Base-by-base conservation (phyloP, 2,113 vertebrate species). In the Raja brachyura region DNA sequence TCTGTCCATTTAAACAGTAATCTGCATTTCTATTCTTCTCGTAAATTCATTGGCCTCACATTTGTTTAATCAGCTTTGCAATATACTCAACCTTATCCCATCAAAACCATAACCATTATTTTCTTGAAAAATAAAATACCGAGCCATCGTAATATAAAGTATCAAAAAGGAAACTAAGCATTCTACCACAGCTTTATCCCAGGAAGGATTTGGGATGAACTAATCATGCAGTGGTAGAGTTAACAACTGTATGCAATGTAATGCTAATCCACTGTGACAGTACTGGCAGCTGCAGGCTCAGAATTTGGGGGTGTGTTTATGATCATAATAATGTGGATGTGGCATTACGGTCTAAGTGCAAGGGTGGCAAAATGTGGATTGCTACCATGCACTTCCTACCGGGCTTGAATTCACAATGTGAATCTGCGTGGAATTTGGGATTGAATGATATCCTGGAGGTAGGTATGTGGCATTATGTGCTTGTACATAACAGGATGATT, bases 31-130 rank as follows among this genome's bases (percentile, higher is more conserved):
- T n/a, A n/a, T n/a, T n/a, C n/a, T n/a, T n/a, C n/a, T n/a, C n/a
- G n/a, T n/a, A n/a, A n/a, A n/a, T n/a, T n/a, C n/a, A n/a, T n/a
- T n/a, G n/a, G n/a, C n/a, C n/a, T n/a, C n/a, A n/a, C n/a, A n/a
- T n/a, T n/a, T n/a, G n/a, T n/a, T 93, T 86, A 76, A 86, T 75
- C 22, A 93, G 73, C n/a, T 93, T 93, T 16, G 28, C n/a, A 74
- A 85, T 48, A 61, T 63, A 33, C 25, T 93, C 48, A 22, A 54
- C 59, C 18, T 93, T 77, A 13, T 75, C 13, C 39, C 85, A 9
- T 93, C 54, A 86, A 86, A 61, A 56, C 61, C 66, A 59, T 86
- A 93, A 31, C 54, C 93, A 25, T 93, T 93, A 78, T 33, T 77
- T 61, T 86, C 76, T 54, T 61, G 10, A 59, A 25, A 33, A 86